Percentiles rank a stretch among this genome's conserved stretches.
phyloP scores from a whole-genome alignment of 2,797 vertebrate species.

The Karalla daura region DNA sequence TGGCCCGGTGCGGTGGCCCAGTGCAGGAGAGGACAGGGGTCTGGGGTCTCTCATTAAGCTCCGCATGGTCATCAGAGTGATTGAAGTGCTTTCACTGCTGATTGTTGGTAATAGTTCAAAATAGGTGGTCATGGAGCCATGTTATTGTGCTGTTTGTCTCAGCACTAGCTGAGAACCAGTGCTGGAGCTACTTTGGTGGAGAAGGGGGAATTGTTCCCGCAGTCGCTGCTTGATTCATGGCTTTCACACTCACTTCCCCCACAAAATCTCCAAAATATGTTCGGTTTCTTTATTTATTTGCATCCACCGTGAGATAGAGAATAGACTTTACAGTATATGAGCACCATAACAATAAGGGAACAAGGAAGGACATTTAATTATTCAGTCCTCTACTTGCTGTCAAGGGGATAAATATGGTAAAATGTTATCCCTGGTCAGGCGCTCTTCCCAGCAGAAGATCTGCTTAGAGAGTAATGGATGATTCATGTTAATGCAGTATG shows the following conservation, averaged over 20 bases:
- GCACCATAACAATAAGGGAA: conserved; percentile 32
- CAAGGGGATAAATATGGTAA: conserved; percentile 76
- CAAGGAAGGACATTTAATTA: conserved; percentile 65
- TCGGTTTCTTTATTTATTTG: neutral
- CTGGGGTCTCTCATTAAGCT: conserved; percentile 47
- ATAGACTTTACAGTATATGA: conserved; percentile 38
- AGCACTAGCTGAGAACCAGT: too few relatives aligned
- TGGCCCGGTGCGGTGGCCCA: conserved; percentile 38
- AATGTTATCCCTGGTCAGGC: conserved; percentile 71
- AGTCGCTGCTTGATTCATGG: neutral
- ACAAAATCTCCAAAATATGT: neutral
- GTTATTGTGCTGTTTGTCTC: too few relatives aligned
- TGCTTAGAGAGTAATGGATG: conserved; percentile 80
- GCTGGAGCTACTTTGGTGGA: too few relatives aligned
- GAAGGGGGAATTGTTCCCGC: conserved; percentile 3
- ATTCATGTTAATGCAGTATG: conserved; percentile 68
- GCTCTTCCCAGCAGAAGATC: conserved; percentile 68
- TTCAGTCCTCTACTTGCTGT: conserved; percentile 63
- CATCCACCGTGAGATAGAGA: conserved; percentile 13
- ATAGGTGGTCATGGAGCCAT: too few relatives aligned
- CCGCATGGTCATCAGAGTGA: conserved; percentile 5
- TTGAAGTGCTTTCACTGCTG: conserved; percentile 7
- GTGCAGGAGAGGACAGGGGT: conserved; percentile 37
- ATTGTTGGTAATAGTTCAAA: neutral
- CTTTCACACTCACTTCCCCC: neutral